Conservation (phyloP, 2,888 invertebrate genomes). For the Drosophila anomelani region DNA sequence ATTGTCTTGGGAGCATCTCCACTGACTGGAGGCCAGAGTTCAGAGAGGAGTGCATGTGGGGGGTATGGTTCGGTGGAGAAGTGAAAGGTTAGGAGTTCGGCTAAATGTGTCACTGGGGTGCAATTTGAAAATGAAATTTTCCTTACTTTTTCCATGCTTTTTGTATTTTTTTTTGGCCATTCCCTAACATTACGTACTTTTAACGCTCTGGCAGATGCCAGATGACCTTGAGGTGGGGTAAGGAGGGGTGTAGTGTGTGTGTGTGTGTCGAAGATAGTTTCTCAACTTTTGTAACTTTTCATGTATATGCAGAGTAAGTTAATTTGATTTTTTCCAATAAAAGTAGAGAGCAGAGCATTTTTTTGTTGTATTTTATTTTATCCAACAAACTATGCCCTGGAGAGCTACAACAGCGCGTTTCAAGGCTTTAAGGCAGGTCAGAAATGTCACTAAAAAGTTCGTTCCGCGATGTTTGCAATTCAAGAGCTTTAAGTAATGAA, state of each 20-base stretch:
- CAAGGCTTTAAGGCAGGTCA: background rate
- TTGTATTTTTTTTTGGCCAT: constrained; percentile 14
- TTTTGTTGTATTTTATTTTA: constrained; percentile 17
- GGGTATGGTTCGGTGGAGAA: constrained; percentile 1
- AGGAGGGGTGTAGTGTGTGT: background rate
- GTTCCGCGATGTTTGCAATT: background rate
- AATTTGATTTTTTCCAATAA: constrained; percentile 47
- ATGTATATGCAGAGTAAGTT: constrained; percentile 39
- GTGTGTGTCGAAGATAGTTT: constrained; percentile 32
- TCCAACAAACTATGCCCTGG: constrained; percentile 7
- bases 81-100: constrained; percentile 47
- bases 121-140: constrained; percentile 81
- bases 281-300: constrained; percentile 33
- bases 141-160: constrained; percentile 29
- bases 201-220: constrained; percentile 34
- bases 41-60: background rate
- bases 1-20: constrained; percentile 65
- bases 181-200: constrained; percentile 22
- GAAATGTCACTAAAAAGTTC: background rate
- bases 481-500: background rate
- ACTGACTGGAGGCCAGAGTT: background rate
- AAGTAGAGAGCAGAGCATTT: background rate
- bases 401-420: constrained; percentile 24
- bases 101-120: constrained; percentile 80
- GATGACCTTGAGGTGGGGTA: constrained; percentile 35